Base-by-base conservation (phyloP, 2,113 vertebrate species). In the Calonectris borealis region DNA sequence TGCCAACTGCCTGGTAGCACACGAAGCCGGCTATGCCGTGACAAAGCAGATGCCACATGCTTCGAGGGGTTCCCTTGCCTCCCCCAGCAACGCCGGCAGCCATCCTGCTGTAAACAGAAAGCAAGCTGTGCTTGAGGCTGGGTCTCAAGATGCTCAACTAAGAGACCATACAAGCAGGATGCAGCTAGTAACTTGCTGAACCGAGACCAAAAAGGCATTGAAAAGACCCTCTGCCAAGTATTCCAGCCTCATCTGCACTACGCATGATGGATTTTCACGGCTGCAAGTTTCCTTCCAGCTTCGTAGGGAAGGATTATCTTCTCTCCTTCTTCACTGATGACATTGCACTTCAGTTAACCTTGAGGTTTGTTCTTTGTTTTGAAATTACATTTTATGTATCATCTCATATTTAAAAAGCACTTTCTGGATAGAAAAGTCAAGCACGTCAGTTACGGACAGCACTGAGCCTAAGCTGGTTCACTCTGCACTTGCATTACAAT, bases 1-100 rank as follows among this genome's bases (percentile, higher is more conserved):
- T 94, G 96, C 83, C 94, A 96, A 16, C 68, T 61, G 83, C 83
- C 83, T 88, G 77, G 61, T 77, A 58, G 52, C 77, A 46, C 78
- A 26, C 0, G 8, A 38, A 84, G 68, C 38, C 2, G 4, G 34
- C 18, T 58, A 13, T 10, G 26, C 24, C 0, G 2, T 70, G 70
- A 93, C 17, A 48, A 62, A 73, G 73, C 1, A 0, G 55, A 18
- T 10, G 13, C 54, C 88, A 77, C 40, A 11, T 1, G 34, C 66
- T 79, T 10, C 4, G 2, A 89, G 78, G 70, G 84, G 55, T 6
- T 73, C 57, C 65, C 15, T 10, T 14, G 32, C 57, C 60, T 83
- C 51, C 64, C 3, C 7, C 83, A 84, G 86, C 36, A 93, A 73
- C 0, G 1, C 61, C 44, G 1, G 32, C 68, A 80, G 79, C 44